These are phyloP conservation scores for Drosophila formosana DNA, from an alignment of 2,888 invertebrate species.

Conservation along the genomic window DNA sequence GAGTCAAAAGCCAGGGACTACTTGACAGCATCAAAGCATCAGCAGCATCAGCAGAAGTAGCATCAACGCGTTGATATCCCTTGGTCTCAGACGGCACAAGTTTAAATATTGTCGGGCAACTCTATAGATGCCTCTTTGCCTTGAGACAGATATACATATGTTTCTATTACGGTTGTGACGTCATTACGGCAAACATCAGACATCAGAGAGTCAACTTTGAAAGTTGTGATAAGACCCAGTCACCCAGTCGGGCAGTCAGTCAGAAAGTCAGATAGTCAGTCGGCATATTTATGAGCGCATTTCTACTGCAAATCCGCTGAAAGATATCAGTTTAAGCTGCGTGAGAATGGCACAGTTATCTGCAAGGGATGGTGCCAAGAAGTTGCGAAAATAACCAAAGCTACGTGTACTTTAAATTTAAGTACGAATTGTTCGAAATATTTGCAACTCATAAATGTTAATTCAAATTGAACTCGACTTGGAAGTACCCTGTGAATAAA, in stretches of 20 bases:
- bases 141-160: constrained; percentile 18
- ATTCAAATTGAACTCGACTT: background rate
- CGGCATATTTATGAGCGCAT: constrained; percentile 70
- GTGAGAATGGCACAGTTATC: constrained; percentile 74
- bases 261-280: constrained; percentile 39
- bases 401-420: constrained; percentile 22
- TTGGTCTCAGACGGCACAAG: constrained; percentile 49
- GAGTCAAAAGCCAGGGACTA: constrained; percentile 24
- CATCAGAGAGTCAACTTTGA: constrained; percentile 33
- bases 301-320: constrained; percentile 61
- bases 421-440: constrained; percentile 6
- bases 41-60: background rate
- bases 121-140: constrained; percentile 19
- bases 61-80: constrained; percentile 31
- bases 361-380: constrained; percentile 20
- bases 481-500: constrained; percentile 1
- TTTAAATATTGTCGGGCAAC: constrained; percentile 68
- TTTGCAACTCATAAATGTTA: background rate
- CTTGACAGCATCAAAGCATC: constrained; percentile 32
- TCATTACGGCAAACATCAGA: constrained; percentile 42
- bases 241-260: constrained; percentile 32
- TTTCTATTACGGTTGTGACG: constrained; percentile 64
- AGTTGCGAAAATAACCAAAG: constrained; percentile 25
- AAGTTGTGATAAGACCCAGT: constrained; percentile 49
- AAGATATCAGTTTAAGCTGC: constrained; percentile 60